Evolutionary conservation across 1,140 invertebrate genomes (phyloP).

Genomic region (Bactericera cockerelli): DNA sequence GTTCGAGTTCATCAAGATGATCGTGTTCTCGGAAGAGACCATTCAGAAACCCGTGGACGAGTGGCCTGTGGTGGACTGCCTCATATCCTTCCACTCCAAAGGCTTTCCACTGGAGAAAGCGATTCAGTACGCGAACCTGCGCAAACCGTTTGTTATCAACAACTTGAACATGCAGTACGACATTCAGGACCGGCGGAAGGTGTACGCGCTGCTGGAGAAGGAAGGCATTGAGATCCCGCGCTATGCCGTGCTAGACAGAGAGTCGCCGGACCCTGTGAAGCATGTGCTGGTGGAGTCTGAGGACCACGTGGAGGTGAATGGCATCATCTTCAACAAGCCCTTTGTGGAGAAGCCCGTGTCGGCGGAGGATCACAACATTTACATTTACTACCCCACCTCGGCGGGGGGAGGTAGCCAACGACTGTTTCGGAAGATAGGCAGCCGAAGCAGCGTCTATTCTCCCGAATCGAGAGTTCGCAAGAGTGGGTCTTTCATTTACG

Average conservation of each 20-base stretch:
- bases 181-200: slow-evolving; percentile 70
- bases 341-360: slow-evolving; percentile 98
- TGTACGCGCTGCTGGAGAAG: slow-evolving; percentile 83
- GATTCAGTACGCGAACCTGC: slow-evolving; percentile 43
- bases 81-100: slow-evolving; percentile 97
- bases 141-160: slow-evolving; percentile 95
- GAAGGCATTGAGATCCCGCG: slow-evolving; percentile 95
- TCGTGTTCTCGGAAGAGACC: slow-evolving; percentile 18
- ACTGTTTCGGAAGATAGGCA: slow-evolving; percentile 96
- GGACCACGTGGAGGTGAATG: slow-evolving; percentile 97
- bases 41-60: slow-evolving; percentile 83
- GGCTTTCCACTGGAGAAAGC: slow-evolving; percentile 91
- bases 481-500: slow-evolving; percentile 97
- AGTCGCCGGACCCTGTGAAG: slow-evolving; percentile 76
- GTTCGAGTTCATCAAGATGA: slow-evolving; percentile 89
- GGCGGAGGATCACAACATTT: slow-evolving; percentile 99
- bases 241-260: slow-evolving; percentile 91
- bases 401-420: slow-evolving; percentile 95
- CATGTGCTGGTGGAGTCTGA: slow-evolving; percentile 90
- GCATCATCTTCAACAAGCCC: slow-evolving; percentile 92
- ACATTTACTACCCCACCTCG: slow-evolving; percentile 98
- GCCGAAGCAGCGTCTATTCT: slow-evolving; percentile 94
- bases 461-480: slow-evolving; percentile 89
- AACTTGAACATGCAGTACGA: slow-evolving; percentile 98
- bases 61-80: slow-evolving; percentile 94